A percentile compares a stretch with the other conserved stretches of the same genome.
Evolutionary conservation across 2,797 vertebrate genomes (phyloP).

Genomic region (Rhinogobio ventralis): DNA sequence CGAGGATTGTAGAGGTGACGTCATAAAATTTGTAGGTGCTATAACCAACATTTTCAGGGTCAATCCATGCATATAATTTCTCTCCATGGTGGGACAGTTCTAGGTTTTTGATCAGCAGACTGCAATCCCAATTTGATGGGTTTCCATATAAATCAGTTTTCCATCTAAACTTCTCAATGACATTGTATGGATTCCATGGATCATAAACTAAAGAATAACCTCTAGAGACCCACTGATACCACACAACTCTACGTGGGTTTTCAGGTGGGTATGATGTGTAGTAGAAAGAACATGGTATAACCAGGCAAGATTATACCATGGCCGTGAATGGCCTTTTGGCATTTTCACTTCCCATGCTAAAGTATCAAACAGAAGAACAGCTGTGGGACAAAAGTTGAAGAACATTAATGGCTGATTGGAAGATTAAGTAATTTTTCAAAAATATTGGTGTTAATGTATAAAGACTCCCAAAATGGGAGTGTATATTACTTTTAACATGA

Average conservation of each 20-base stretch:
- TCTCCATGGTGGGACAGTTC: slow-evolving; percentile 54
- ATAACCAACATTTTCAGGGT: slow-evolving; percentile 57
- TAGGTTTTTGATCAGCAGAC: slow-evolving; percentile 65
- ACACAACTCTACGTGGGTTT: slow-evolving; percentile 57
- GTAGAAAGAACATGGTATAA: slow-evolving; percentile 69
- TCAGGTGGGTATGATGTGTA: slow-evolving; percentile 53
- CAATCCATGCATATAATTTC: slow-evolving; percentile 71
- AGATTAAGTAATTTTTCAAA: not conserved
- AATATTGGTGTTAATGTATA: too few relatives aligned
- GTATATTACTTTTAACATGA: too few relatives aligned
- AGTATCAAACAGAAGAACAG: slow-evolving; percentile 38
- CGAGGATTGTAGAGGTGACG: slow-evolving; percentile 62
- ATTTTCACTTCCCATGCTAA: slow-evolving; percentile 62
- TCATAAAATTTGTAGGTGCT: slow-evolving; percentile 61
- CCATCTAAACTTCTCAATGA: slow-evolving; percentile 43
- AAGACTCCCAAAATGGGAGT: too few relatives aligned
- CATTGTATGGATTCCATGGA: rapidly evolving
- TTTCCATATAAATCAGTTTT: slow-evolving; percentile 60
- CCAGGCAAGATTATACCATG: slow-evolving; percentile 68
- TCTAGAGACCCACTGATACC: slow-evolving; percentile 64
- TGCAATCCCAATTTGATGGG: slow-evolving; percentile 56
- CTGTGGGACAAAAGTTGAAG: slow-evolving; percentile 50
- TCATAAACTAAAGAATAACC: slow-evolving; percentile 57
- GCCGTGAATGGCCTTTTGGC: slow-evolving; percentile 59
- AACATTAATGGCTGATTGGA: not conserved